Evolutionary conservation across 2,888 invertebrate genomes (phyloP), one percentile per base, ranked within the genome.

Genomic region (Diabrotica balteata): DNA sequence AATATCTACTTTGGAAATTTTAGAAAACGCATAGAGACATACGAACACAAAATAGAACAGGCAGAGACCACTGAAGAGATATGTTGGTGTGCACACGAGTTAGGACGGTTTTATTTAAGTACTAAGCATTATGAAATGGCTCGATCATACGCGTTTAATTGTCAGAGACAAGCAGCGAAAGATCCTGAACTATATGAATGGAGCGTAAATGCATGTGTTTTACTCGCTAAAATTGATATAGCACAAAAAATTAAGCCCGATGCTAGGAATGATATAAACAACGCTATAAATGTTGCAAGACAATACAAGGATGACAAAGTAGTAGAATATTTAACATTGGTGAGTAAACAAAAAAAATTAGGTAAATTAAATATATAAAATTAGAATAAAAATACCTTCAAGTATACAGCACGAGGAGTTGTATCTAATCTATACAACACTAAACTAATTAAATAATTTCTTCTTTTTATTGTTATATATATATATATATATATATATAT

Each of bases 41-140:
- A 78, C 63, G 80, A 81, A 66, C 73, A 76, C 45, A 77, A 83
- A 4, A 65, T 84, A 6, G 72, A 74, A 50, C 75, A 75, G 44
- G 80, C 82, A 2, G 74, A 74, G 44, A 72, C 72, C 43, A 76
- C 83, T 0, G 76, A 84, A 17, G 86, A 87, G 76, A 75, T 85
- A 85, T 86, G 86, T 70, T 87, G 42, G 74, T 73, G 65, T 43
- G 86, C 83, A 69, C 85, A 86, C 71, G 87, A 87, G 71, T 76
- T 87, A 11, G 79, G 83, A 8, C 68, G 73, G 58, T 72, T 82
- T 66, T 78, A 57, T 45, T 11, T 57, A 8, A n/a, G 11, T 9
- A 57, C 44, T 11, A 57, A 57, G 44, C 45, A 11, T 5, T 57
- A 57, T 11, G 55, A 9, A 9, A 11, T 11, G 4, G 55, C 55